Conservation (phyloP, 2,888 invertebrate species). For the Ophion obscuratus region DNA sequence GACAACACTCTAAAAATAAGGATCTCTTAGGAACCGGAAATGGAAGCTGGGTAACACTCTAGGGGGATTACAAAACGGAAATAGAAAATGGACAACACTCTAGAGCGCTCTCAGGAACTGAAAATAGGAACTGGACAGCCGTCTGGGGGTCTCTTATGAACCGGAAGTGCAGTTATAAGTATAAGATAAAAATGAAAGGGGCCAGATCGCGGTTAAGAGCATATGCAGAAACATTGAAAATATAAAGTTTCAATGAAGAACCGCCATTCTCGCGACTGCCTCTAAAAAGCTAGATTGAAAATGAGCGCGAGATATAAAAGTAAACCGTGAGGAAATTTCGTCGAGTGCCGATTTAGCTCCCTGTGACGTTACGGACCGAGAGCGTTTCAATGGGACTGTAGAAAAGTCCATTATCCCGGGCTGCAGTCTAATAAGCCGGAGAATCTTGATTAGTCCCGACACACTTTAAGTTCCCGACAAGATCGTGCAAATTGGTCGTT, state of each 20-base stretch:
- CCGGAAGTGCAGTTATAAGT: background rate
- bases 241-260: background rate
- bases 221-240: background rate
- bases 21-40: no score
- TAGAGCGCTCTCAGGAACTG: background rate
- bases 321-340: conserved; percentile 31
- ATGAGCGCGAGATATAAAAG: background rate
- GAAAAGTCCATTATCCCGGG: conserved; percentile 63
- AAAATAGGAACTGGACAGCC: background rate
- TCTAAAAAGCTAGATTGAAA: conserved; percentile 15
- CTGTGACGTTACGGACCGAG: conserved; percentile 45
- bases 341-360: conserved; percentile 24
- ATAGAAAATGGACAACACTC: background rate
- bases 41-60: no score
- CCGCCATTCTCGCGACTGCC: background rate
- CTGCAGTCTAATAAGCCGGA: conserved; percentile 67
- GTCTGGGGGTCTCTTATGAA: background rate
- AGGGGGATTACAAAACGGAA: background rate
- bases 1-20: background rate
- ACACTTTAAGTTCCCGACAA: conserved; percentile 37
- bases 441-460: conserved; percentile 67
- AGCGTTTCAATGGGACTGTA: conserved; percentile 66
- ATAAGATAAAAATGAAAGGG: background rate
- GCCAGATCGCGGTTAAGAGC: background rate
- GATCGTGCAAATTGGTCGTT: conserved; percentile 54